Evolutionary conservation across 2,797 vertebrate genomes (phyloP).

Genomic region (Nyctibius grandis): DNA sequence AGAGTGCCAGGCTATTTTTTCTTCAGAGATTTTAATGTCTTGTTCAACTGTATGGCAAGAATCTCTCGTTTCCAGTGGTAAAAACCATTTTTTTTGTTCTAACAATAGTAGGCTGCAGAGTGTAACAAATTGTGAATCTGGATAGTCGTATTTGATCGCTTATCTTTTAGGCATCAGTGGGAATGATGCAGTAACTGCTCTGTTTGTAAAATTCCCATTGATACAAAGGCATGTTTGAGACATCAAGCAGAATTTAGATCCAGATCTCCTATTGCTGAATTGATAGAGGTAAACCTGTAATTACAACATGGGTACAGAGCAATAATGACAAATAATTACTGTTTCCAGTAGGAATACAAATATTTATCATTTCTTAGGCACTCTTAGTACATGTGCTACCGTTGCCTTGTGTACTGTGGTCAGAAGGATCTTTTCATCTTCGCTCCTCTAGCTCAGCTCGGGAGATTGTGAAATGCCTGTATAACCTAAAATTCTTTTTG

Average conservation of each 20-base stretch:
- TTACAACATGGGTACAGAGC: background rate
- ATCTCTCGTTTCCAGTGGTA: background rate
- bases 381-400: background rate
- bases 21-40: background rate
- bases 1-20: background rate
- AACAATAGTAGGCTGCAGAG: background rate
- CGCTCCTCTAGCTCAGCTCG: background rate
- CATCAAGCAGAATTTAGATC: background rate
- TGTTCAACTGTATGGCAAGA: background rate
- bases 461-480: background rate
- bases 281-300: background rate
- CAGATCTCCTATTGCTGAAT: background rate
- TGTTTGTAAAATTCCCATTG: background rate
- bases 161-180: background rate
- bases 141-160: background rate
- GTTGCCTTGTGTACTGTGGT: background rate
- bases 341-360: background rate
- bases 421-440: background rate
- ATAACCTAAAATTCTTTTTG: background rate
- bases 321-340: conserved; percentile 1
- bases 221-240: background rate
- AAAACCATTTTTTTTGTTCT: background rate
- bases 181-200: background rate
- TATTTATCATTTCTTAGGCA: background rate
- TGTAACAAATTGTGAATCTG: background rate